Percentiles rank a stretch among this genome's conserved stretches.
phyloP scores from a whole-genome alignment of 2,797 vertebrate species.

The Meda fulgida region DNA sequence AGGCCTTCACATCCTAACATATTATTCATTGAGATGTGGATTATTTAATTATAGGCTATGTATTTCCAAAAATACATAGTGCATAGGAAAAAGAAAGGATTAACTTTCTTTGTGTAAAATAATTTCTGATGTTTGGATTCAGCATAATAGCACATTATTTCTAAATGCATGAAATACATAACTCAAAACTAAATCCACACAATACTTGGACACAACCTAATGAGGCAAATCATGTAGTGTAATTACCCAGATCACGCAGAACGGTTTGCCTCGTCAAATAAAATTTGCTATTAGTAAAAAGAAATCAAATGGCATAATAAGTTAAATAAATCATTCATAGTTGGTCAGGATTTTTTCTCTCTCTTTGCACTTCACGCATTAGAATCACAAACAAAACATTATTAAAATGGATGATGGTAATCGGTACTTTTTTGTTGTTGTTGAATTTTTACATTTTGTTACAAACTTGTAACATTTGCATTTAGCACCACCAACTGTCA shows the following conservation, averaged over 20 bases:
- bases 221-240: slow-evolving; percentile 44
- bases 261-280: slow-evolving; percentile 16
- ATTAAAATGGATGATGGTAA: background rate
- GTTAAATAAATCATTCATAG: slow-evolving; percentile 43
- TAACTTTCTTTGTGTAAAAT: background rate
- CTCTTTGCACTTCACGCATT: background rate
- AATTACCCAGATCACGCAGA: slow-evolving; percentile 28
- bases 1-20: background rate
- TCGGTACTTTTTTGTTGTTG: background rate
- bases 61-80: background rate
- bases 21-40: background rate
- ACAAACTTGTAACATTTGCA: too few species aligned
- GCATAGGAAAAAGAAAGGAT: background rate
- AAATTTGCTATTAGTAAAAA: slow-evolving; percentile 37
- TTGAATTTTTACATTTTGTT: background rate
- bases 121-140: background rate
- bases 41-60: background rate
- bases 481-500: too few species aligned
- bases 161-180: slow-evolving; percentile 1
- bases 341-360: slow-evolving; percentile 10
- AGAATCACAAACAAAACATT: slow-evolving; percentile 6
- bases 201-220: slow-evolving; percentile 32
- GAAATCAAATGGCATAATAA: slow-evolving; percentile 30
- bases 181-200: slow-evolving; percentile 25
- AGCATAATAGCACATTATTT: slow-evolving; percentile 5